Percentiles rank a stretch among this genome's conserved stretches.
These are phyloP conservation scores for Dendrolimus kikuchii DNA, from an alignment of 1,140 invertebrate genomes.

Conservation along the genomic window DNA sequence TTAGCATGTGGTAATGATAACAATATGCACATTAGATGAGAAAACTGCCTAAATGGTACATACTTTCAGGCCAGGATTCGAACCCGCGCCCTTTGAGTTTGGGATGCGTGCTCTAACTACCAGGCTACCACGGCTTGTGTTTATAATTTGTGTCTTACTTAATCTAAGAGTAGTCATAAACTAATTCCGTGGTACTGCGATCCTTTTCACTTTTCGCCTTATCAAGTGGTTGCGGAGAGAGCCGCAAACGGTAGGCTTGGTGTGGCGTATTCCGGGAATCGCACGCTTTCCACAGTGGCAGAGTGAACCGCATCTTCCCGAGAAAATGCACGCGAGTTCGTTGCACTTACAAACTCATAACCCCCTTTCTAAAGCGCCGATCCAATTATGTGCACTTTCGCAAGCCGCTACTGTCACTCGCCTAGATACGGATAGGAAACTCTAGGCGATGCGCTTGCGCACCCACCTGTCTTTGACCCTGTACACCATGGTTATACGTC, in stretches of 20 bases:
- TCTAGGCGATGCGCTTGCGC: slow-evolving; percentile 46
- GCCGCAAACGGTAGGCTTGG: slow-evolving; percentile 29
- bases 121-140: no score
- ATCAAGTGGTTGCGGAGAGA: slow-evolving; percentile 37
- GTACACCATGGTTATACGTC: slow-evolving; percentile 7
- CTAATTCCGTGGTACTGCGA: background rate
- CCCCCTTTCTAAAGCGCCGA: slow-evolving; percentile 70
- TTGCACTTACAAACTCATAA: slow-evolving; percentile 71
- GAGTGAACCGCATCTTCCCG: slow-evolving; percentile 59
- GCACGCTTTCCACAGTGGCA: slow-evolving; percentile 54
- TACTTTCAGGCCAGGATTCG: no score
- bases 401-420: slow-evolving; percentile 67
- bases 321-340: slow-evolving; percentile 65
- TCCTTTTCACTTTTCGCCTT: slow-evolving; percentile 65
- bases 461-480: slow-evolving; percentile 42
- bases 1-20: no score
- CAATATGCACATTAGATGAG: no score
- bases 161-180: no score
- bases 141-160: no score
- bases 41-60: no score
- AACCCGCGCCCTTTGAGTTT: no score
- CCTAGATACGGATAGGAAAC: slow-evolving; percentile 69
- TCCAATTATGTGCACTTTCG: slow-evolving; percentile 72
- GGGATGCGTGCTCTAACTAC: no score
- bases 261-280: slow-evolving; percentile 52